Evolutionary conservation across 2,888 invertebrate genomes (phyloP), one percentile per base, ranked within the genome.

Genomic region (Sarcophaga carnaria): DNA sequence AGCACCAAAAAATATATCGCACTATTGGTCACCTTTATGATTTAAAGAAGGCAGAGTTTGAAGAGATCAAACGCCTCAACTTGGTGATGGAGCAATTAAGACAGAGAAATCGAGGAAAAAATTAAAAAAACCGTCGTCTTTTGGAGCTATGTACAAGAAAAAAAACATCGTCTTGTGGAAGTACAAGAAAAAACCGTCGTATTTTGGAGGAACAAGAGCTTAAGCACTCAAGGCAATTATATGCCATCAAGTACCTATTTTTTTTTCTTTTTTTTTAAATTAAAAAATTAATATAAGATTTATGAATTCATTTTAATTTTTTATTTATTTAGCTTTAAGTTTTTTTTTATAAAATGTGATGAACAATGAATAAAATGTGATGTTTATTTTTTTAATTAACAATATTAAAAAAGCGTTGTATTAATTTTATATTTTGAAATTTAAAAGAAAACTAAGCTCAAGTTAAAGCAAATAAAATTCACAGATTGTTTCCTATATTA

Each of bases 21-120:
- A 62, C 63, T 60, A 37, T 79, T 70, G 83, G 78, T 60, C 60
- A 78, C 47, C 83, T 78, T 59, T 62, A 78, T 83, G 74, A 83
- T 45, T 59, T 79, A 70, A 77, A 77, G 70, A 77, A 66, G 62
- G 76, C 62, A 22, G 83, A 83, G 64, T n/a, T 83, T 64, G 63
- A 83, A 66, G 78, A 79, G 63, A 70, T 77, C 60, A 82, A 85
- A 74, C 81, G 81, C 54, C 81, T 78, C 70, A 85, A 85, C 63
- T 60, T 72, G 60, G 67, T 71, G 45, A 81, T 85, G 69, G 69
- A 85, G 69, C 54, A 78, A 62, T 60, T 78, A 45, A 67, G 78
- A 27, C 67, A 72, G 59, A 64, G 78, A 85, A 85, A 69, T 85
- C 54, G 85, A 81, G 69, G 22, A 81, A 22, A 78, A 82, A 82